Percentiles rank a stretch among this genome's conserved stretches.
phyloP scores from a whole-genome alignment of 2,113 vertebrate genomes.

The Archilochus colubris region DNA sequence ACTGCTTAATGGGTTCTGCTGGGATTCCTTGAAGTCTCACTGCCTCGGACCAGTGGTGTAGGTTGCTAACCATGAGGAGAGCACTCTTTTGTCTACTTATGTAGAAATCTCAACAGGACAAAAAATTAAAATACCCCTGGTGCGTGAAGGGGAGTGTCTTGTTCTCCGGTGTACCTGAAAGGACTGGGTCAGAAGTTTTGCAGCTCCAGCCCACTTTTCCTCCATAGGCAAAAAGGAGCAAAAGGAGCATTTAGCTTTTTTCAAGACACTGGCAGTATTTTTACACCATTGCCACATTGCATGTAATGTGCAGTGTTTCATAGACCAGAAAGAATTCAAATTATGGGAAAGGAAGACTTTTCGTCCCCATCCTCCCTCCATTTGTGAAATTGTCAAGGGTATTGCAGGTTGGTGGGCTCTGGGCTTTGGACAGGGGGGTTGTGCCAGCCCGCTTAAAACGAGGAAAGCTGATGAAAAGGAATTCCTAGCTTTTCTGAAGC shows the following conservation, averaged over 20 bases:
- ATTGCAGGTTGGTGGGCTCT: not conserved
- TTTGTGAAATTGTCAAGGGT: not conserved
- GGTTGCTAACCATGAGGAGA: not conserved
- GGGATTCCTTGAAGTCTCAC: not conserved
- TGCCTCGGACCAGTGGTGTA: not conserved
- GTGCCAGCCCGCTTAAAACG: not conserved
- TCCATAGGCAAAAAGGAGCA: not conserved
- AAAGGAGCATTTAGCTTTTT: slow-evolving; percentile 15
- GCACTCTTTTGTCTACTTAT: not conserved
- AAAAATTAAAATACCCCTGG: not conserved
- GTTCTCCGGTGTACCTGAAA: not conserved
- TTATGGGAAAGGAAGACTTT: not conserved
- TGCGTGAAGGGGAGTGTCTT: not conserved
- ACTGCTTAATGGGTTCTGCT: slow-evolving; percentile 6
- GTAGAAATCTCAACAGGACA: fast-evolving
- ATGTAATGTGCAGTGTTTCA: not conserved
- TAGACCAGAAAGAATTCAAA: slow-evolving; percentile 1
- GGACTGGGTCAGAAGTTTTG: not conserved
- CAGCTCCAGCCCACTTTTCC: not conserved
- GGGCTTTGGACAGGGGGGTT: not conserved
- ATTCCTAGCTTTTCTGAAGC: not conserved
- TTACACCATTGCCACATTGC: not conserved
- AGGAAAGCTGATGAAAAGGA: not conserved
- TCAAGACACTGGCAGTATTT: slow-evolving; percentile 18
- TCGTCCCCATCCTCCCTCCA: not conserved